Base-by-base conservation (phyloP, 2,888 invertebrate species). In the Arenicola marina region DNA sequence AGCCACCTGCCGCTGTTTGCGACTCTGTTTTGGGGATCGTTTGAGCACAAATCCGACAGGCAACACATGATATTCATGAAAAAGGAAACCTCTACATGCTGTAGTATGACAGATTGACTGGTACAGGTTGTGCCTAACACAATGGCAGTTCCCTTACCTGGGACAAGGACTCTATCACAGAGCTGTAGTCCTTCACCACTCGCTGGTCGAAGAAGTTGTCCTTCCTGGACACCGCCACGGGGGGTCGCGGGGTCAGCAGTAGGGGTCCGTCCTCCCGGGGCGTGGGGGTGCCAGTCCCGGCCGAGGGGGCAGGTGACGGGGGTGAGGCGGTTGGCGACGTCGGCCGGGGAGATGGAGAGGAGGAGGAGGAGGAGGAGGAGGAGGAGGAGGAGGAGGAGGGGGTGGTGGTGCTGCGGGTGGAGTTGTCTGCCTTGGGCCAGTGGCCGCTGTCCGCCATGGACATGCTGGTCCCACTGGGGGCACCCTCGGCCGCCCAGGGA, bases 201-300 rank as follows among this genome's bases (percentile, higher is more conserved):
- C 31, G 29, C 63, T 68, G 63, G 53, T 69, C 68, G 54, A 69
- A 69, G 68, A 69, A 69, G 18, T 65, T 62, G 46, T 65, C 65
- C 0, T 31, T 18, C 31, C 34, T 21, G 1, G n/a, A n/a, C n/a
- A n/a, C n/a, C n/a, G n/a, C n/a, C n/a, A n/a, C n/a, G 4, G 4
- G 21, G 15, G 24, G 29, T 53, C 28, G 11, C 28, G 53, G 29
- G n/a, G n/a, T n/a, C n/a, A n/a, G n/a, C n/a, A n/a, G n/a, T n/a
- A n/a, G n/a, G n/a, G 24, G 18, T n/a, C n/a, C n/a, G n/a, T n/a
- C n/a, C n/a, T n/a, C n/a, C n/a, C n/a, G n/a, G n/a, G n/a, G n/a
- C n/a, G n/a, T n/a, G n/a, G n/a, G n/a, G n/a, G n/a, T n/a, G n/a
- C n/a, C n/a, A n/a, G 48, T 15, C 15, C 18, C 11, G 15, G 48